phyloP scores from a whole-genome alignment of 2,113 vertebrate species.

The Piaya cayana region DNA sequence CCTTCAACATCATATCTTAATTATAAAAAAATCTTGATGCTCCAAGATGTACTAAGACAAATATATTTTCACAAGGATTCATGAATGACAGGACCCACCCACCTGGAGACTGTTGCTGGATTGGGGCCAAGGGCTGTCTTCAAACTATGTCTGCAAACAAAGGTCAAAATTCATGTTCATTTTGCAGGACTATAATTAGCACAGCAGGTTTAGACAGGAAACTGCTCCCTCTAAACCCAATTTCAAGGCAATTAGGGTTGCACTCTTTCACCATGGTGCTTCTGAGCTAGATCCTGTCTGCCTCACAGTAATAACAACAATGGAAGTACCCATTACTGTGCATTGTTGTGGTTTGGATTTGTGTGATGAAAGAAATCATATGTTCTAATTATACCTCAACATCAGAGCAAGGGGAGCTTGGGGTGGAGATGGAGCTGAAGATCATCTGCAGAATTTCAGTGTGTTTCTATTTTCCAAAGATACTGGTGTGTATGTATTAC shows the following conservation, averaged over 20 bases:
- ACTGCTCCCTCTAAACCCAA: background rate
- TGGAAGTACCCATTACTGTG: background rate
- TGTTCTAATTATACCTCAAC: background rate
- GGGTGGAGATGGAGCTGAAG: background rate
- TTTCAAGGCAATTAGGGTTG: slow-evolving; percentile 20
- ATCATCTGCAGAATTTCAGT: background rate
- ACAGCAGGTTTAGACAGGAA: slow-evolving; percentile 2
- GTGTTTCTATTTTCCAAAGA: background rate
- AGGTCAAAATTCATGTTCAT: background rate
- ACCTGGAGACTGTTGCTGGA: background rate
- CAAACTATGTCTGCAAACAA: background rate
- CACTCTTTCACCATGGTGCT: background rate
- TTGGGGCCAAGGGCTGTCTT: background rate
- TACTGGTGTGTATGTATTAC: background rate
- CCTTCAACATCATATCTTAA: background rate
- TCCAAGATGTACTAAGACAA: background rate
- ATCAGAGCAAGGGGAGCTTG: background rate
- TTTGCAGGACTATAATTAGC: slow-evolving; percentile 23
- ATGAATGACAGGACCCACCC: background rate
- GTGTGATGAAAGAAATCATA: background rate
- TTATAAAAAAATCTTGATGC: background rate
- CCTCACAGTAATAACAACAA: background rate
- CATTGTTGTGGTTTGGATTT: background rate
- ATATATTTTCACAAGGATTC: background rate
- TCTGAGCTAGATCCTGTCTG: background rate